phyloP scores from a whole-genome alignment of 64 coral and sea anemone species.

The Acropora yongei region DNA sequence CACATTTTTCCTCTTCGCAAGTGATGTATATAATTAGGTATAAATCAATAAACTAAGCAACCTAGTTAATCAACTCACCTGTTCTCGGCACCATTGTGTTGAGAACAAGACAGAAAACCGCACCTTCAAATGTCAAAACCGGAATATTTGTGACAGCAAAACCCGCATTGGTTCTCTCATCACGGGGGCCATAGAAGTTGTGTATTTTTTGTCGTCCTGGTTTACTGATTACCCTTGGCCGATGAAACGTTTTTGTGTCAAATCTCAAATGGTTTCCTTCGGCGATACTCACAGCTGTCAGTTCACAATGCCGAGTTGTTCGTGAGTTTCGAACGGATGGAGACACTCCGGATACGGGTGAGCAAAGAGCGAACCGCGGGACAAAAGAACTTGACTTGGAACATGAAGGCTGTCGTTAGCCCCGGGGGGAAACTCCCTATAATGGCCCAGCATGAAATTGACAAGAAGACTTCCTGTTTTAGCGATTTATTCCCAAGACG shows the following conservation, averaged over 20 bases:
- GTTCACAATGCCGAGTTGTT: constrained; percentile 16
- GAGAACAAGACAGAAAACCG: constrained; percentile 63
- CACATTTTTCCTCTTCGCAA: no score
- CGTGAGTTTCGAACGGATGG: constrained; percentile 56
- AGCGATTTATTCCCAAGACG: no score
- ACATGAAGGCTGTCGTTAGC: constrained; percentile 69
- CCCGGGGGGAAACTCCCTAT: no score
- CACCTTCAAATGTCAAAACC: constrained; percentile 62
- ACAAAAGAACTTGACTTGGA: constrained; percentile 60
- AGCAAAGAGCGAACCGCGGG: constrained; percentile 38
- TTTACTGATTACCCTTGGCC: neutral
- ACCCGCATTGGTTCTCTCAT: neutral
- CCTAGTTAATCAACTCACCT: constrained; percentile 25
- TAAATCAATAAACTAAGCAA: no score
- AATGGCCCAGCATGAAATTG: no score
- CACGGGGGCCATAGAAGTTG: neutral
- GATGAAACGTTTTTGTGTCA: neutral
- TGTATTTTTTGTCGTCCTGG: neutral
- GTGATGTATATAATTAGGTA: no score
- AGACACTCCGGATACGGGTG: constrained; percentile 50
- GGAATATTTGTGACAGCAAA: constrained; percentile 23
- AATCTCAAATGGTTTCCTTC: constrained; percentile 22
- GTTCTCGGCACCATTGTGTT: constrained; percentile 55
- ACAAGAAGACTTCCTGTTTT: no score
- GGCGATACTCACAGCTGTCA: neutral